Evolutionary conservation across 2,797 vertebrate species (phyloP).

Genomic region (Todus mexicanus): DNA sequence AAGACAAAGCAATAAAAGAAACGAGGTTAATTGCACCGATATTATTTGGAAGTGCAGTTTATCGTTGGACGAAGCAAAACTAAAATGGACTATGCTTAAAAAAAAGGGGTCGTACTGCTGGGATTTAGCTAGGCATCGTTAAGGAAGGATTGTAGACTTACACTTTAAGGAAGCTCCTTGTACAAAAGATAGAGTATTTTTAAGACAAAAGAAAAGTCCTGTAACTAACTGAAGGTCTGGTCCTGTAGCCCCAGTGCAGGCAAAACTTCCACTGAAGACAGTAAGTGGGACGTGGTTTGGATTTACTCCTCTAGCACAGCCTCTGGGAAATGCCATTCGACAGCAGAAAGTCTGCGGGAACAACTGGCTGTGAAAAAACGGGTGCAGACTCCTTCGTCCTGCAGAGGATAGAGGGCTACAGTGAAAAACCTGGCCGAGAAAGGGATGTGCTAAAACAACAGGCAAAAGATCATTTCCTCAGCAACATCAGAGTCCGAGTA

Average conservation of each 20-base stretch:
- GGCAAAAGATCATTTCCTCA: background rate
- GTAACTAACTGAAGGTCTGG: conserved; percentile 44
- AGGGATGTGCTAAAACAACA: background rate
- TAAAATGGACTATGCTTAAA: conserved; percentile 38
- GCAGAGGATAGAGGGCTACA: background rate
- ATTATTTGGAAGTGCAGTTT: conserved; percentile 47
- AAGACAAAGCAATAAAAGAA: conserved; percentile 45
- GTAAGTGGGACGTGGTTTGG: background rate
- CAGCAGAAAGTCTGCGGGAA: background rate
- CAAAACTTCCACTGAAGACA: background rate
- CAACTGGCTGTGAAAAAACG: background rate
- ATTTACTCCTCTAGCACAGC: background rate
- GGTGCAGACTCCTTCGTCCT: background rate
- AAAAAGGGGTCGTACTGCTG: background rate
- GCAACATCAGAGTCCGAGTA: background rate
- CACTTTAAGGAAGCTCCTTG: background rate
- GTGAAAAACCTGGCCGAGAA: background rate
- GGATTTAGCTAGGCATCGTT: background rate
- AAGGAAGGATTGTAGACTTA: background rate
- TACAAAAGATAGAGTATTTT: conserved; percentile 34
- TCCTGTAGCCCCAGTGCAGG: conserved; percentile 48
- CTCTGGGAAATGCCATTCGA: background rate
- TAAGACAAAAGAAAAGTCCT: conserved; percentile 57
- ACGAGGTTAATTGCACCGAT: conserved; percentile 43
- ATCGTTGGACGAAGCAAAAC: conserved; percentile 8